Conservation (phyloP, 2,797 vertebrate genomes). For the Taenioides sp. region DNA sequence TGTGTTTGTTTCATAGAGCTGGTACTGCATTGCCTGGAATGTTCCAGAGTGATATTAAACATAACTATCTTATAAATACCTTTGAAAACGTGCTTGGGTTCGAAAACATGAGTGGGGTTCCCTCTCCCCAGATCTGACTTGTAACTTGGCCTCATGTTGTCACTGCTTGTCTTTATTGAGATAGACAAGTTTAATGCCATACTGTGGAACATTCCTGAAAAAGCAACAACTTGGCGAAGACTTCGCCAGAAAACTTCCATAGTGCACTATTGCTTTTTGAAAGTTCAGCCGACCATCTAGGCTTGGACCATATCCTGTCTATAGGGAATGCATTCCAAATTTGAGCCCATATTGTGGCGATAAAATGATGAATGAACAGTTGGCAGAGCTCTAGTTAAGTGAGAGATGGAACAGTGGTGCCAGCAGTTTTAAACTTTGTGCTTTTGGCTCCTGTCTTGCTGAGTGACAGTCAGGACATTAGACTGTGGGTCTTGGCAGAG, state of each 20-base stretch:
- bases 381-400: neutral
- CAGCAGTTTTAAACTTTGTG: neutral
- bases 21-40: too few relatives aligned
- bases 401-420: neutral
- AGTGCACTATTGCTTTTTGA: neutral
- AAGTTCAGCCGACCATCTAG: neutral
- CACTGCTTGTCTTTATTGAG: too few relatives aligned
- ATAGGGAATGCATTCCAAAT: neutral
- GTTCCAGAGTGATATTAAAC: too few relatives aligned
- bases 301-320: too few relatives aligned
- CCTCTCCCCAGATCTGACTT: too few relatives aligned
- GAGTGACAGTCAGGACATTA: slow-evolving; percentile 3
- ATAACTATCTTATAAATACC: too few relatives aligned
- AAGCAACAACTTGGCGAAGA: neutral
- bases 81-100: too few relatives aligned
- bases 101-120: too few relatives aligned
- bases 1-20: too few relatives aligned
- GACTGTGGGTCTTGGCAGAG: slow-evolving; percentile 4
- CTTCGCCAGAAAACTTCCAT: neutral
- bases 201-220: neutral
- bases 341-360: neutral
- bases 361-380: slow-evolving; percentile 1
- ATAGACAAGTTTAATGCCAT: neutral
- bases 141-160: too few relatives aligned
- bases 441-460: neutral